Conservation (phyloP, 1,140 invertebrate species). For the Octopus sinensis region DNA sequence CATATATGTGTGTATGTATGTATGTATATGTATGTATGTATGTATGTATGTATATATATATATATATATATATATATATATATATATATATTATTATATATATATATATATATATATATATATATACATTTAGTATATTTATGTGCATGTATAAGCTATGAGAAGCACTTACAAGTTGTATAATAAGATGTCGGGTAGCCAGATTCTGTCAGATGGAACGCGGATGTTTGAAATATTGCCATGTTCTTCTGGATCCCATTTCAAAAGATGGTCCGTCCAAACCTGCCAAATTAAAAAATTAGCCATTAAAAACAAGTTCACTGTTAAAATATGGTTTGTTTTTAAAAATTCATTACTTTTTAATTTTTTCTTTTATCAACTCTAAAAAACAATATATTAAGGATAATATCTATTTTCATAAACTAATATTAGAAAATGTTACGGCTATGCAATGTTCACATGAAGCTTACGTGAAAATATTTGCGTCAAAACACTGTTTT, state of each 20-base stretch:
- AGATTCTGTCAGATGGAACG: slow-evolving; percentile 55
- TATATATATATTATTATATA: not conserved
- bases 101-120: slow-evolving; percentile 8
- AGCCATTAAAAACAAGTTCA: not conserved
- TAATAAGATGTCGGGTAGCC: slow-evolving; percentile 59
- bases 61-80: not conserved
- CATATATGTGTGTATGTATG: not conserved
- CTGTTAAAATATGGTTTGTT: not conserved
- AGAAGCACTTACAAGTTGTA: slow-evolving; percentile 53
- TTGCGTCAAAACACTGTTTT: too few species aligned
- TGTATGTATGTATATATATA: not conserved
- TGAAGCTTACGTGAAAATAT: too few species aligned
- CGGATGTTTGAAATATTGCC: slow-evolving; percentile 56
- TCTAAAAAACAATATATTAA: too few species aligned
- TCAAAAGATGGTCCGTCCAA: slow-evolving; percentile 57
- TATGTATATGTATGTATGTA: not conserved
- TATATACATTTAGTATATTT: not conserved
- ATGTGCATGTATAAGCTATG: not conserved
- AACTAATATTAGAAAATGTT: too few species aligned
- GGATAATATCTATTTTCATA: too few species aligned
- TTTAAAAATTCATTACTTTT: not conserved
- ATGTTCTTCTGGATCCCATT: slow-evolving; percentile 56
- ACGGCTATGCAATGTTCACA: too few species aligned
- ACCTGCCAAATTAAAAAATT: slow-evolving; percentile 28
- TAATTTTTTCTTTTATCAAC: not conserved